phyloP scores from a whole-genome alignment of 2,113 vertebrate genomes.

The Toxotes chatareus region DNA sequence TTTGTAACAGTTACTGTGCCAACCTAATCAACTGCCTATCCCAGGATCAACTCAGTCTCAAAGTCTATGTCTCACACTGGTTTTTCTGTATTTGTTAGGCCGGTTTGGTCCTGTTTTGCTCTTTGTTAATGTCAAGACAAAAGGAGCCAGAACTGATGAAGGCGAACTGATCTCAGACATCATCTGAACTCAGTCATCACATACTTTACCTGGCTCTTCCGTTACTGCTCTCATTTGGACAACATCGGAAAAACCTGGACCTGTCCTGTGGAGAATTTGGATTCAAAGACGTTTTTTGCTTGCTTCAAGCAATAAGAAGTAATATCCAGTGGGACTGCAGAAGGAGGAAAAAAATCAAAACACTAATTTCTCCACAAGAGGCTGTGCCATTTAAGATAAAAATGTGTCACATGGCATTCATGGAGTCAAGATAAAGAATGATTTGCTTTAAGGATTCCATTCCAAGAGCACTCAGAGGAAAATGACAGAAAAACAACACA shows the following conservation, averaged over 20 bases:
- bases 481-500: neutral
- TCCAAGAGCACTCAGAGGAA: conserved; percentile 5
- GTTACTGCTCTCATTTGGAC: neutral
- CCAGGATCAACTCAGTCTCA: conserved; percentile 29
- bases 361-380: neutral
- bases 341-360: conserved; percentile 4
- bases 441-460: conserved; percentile 26
- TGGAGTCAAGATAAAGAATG: conserved; percentile 11
- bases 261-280: conserved; percentile 11
- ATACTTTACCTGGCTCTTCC: neutral
- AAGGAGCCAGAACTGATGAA: neutral
- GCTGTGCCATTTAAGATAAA: conserved; percentile 19
- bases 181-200: conserved; percentile 7
- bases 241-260: conserved; percentile 13
- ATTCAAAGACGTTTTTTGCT: conserved; percentile 9
- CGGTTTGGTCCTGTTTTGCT: conserved; percentile 19
- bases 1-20: conserved; percentile 51
- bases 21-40: conserved; percentile 48
- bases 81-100: conserved; percentile 32
- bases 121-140: conserved; percentile 28
- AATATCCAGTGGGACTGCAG: neutral
- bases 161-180: neutral
- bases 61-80: conserved; percentile 24
- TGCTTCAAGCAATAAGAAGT: conserved; percentile 33
- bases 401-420: conserved; percentile 7